These are phyloP conservation scores for Micronycteris hirsuta DNA, from an alignment of 2,113 vertebrate genomes.

Conservation along the genomic window DNA sequence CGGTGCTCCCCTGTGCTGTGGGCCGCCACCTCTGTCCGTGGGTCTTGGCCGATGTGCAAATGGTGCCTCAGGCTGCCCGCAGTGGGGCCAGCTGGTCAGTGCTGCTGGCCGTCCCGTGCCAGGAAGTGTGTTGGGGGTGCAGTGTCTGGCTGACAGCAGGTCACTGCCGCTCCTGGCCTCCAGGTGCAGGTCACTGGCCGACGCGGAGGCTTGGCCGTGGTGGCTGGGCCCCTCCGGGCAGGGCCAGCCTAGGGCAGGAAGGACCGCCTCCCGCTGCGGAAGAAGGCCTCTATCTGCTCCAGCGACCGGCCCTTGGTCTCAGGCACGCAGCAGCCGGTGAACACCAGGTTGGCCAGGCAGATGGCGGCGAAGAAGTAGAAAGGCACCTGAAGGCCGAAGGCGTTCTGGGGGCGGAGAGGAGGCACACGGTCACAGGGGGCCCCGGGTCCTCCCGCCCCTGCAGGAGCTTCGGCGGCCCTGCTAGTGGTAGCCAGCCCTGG, in stretches of 20 bases:
- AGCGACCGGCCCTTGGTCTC: constrained; percentile 92
- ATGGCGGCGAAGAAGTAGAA: constrained; percentile 90
- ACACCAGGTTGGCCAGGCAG: constrained; percentile 86
- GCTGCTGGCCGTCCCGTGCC: background rate
- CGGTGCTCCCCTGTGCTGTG: background rate
- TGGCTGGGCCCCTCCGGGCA: rapidly evolving
- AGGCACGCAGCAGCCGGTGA: constrained; percentile 90
- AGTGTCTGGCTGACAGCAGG: rapidly evolving
- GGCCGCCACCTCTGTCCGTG: rapidly evolving
- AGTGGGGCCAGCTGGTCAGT: background rate
- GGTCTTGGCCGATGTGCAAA: background rate
- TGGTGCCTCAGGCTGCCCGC: rapidly evolving
- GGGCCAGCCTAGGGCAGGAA: constrained; percentile 75
- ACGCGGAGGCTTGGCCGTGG: background rate
- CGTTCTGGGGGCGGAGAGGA: constrained; percentile 60
- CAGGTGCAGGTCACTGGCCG: background rate
- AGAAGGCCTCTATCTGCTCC: constrained; percentile 96
- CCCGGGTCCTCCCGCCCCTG: rapidly evolving
- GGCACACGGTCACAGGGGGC: rapidly evolving
- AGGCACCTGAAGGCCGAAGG: constrained; percentile 86
- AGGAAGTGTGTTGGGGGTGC: background rate
- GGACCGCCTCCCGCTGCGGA: constrained; percentile 80
- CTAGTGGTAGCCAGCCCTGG: rapidly evolving
- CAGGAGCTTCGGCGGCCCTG: rapidly evolving
- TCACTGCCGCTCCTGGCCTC: background rate